Evolutionary conservation across 2,113 vertebrate species (phyloP).

Genomic region (Orthochromis malagaraziensis): DNA sequence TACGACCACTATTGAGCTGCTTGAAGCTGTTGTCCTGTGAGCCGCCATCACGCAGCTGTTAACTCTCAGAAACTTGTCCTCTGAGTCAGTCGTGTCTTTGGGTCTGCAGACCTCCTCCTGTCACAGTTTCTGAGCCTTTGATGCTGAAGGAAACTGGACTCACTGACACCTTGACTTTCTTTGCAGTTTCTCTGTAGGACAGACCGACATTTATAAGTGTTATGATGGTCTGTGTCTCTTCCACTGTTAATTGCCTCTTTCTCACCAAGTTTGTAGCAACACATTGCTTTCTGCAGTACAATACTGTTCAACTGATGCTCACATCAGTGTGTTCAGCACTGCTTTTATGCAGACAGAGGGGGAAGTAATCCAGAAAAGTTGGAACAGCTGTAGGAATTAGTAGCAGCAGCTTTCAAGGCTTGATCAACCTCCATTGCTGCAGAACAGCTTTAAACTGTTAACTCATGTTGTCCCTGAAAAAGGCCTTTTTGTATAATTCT

Average conservation of each 20-base stretch:
- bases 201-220: no score
- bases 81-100: background rate
- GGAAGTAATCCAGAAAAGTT: background rate
- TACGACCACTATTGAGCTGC: background rate
- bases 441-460: rapidly evolving
- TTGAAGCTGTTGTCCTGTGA: background rate
- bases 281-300: background rate
- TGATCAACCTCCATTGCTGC: background rate
- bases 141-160: no score
- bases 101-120: no score
- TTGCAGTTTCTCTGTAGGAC: no score
- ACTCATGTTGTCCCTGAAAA: background rate
- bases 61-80: background rate
- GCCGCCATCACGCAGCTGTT: rapidly evolving
- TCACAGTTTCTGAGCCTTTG: no score
- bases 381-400: background rate
- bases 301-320: background rate
- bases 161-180: no score
- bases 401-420: background rate
- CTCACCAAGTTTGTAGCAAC: background rate
- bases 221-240: no score
- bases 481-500: background rate
- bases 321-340: background rate
- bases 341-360: background rate
- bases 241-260: background rate